phyloP scores from a whole-genome alignment of 2,888 invertebrate genomes.

The Trachelus iudaicus region DNA sequence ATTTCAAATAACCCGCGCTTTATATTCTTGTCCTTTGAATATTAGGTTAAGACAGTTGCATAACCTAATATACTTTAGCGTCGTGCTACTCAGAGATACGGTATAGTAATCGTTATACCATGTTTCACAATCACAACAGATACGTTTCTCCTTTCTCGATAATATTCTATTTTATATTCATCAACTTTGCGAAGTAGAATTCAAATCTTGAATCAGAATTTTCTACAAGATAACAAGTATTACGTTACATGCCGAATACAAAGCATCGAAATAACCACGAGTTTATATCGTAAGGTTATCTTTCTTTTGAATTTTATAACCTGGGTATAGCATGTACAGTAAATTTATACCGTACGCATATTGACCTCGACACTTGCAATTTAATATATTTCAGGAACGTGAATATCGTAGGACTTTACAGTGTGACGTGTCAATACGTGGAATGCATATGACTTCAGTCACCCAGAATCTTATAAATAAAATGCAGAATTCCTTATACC shows the following conservation, averaged over 20 bases:
- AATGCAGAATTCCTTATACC: not conserved
- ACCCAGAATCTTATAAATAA: not conserved
- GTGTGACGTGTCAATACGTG: not conserved
- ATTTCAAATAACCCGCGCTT: not conserved
- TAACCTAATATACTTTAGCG: too few species aligned
- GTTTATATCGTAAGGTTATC: too few species aligned
- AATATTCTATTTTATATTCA: too few species aligned
- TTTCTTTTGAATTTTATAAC: not conserved
- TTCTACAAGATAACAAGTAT: not conserved
- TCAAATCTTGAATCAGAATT: not conserved
- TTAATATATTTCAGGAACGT: not conserved
- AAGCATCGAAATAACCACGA: too few species aligned
- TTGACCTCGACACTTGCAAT: not conserved
- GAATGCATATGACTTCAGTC: not conserved
- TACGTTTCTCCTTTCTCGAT: too few species aligned
- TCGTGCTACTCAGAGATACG: too few species aligned
- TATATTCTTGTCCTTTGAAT: not conserved
- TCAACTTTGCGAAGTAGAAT: too few species aligned
- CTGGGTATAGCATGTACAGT: not conserved
- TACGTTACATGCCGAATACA: not conserved
- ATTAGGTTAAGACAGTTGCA: not conserved
- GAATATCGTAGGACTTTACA: not conserved
- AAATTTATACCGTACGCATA: not conserved
- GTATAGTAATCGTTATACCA: too few species aligned
- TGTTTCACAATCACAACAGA: too few species aligned